phyloP scores from a whole-genome alignment of 2,113 vertebrate genomes.

The Spea multiplicata region DNA sequence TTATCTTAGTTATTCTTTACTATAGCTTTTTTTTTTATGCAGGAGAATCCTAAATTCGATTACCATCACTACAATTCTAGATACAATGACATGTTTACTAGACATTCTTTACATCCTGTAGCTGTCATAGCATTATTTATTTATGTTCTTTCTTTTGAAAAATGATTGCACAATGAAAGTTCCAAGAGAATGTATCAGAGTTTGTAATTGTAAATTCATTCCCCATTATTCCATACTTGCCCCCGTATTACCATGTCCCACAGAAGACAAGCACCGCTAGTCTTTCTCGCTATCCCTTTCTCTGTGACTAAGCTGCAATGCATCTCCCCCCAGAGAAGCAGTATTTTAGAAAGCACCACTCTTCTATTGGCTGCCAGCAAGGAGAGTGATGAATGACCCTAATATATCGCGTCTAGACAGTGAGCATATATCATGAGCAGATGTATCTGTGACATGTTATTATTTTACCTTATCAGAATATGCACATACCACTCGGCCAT shows the following conservation, averaged over 20 bases:
- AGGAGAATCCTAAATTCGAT: no score
- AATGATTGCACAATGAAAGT: no score
- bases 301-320: slow-evolving; percentile 2
- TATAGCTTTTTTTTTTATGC: no score
- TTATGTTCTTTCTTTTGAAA: neutral
- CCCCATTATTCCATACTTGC: neutral
- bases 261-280: no score
- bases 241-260: neutral
- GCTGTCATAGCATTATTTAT: neutral
- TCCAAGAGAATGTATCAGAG: no score
- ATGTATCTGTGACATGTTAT: slow-evolving; percentile 79
- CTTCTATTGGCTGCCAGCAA: slow-evolving; percentile 53
- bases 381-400: slow-evolving; percentile 72
- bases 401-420: slow-evolving; percentile 67
- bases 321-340: slow-evolving; percentile 4
- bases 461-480: slow-evolving; percentile 78
- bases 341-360: slow-evolving; percentile 25
- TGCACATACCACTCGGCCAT: slow-evolving; percentile 56
- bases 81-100: no score
- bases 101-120: neutral
- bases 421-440: slow-evolving; percentile 67
- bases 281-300: slow-evolving; percentile 11
- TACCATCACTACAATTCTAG: no score
- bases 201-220: no score
- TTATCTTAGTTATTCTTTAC: no score